These are phyloP conservation scores for Pollenia griseotomentosa DNA, from an alignment of 2,888 invertebrate genomes.

Conservation along the genomic window DNA sequence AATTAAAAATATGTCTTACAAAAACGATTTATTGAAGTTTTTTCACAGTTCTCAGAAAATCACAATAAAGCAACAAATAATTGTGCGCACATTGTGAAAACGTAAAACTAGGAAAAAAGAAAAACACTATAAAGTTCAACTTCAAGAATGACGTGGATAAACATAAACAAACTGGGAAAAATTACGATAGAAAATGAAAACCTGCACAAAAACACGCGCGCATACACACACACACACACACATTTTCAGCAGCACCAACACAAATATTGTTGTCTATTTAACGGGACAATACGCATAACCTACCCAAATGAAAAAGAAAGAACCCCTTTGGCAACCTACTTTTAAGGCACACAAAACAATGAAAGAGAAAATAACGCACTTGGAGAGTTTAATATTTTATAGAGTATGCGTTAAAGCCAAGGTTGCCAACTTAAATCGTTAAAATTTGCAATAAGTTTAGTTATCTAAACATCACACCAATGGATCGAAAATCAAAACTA, in stretches of 20 bases:
- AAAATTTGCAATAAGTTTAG: too few species aligned
- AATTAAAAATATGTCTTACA: constrained; percentile 30
- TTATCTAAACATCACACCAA: too few species aligned
- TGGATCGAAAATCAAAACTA: too few species aligned
- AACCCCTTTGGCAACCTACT: constrained; percentile 35
- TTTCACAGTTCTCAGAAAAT: background rate
- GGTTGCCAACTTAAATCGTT: too few species aligned
- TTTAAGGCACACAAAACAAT: constrained; percentile 9
- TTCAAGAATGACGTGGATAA: constrained; percentile 58
- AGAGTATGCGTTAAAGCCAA: constrained; percentile 43
- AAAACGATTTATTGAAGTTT: constrained; percentile 8
- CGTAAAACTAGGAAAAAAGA: background rate
- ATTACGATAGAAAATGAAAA: constrained; percentile 7
- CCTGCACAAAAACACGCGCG: background rate
- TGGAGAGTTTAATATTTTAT: background rate
- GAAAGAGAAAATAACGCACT: background rate
- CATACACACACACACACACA: background rate
- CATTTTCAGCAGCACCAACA: background rate
- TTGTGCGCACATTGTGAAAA: constrained; percentile 39
- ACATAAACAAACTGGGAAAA: constrained; percentile 63
- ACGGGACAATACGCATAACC: constrained; percentile 28
- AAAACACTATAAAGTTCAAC: constrained; percentile 14
- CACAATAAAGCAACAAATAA: constrained; percentile 57
- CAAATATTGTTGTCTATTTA: constrained; percentile 10
- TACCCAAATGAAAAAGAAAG: constrained; percentile 41